Conservation (phyloP, 2,888 invertebrate genomes). For the Macropis europaea region DNA sequence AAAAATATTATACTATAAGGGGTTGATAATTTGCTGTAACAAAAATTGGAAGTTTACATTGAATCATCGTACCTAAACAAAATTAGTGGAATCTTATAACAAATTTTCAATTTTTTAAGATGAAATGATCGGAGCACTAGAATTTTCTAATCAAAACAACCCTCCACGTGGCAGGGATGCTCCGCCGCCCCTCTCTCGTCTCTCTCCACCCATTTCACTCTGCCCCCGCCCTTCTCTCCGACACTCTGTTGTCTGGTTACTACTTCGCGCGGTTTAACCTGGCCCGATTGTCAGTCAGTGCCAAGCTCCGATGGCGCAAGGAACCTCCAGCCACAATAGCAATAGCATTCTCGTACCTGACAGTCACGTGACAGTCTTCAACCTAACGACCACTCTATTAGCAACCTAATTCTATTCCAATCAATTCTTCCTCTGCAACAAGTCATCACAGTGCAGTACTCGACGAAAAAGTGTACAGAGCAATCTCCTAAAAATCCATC, state of each 20-base stretch:
- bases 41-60: too few species aligned
- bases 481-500: not conserved
- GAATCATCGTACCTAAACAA: too few species aligned
- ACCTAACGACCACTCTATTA: too few species aligned
- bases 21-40: too few species aligned
- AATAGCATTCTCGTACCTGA: not conserved
- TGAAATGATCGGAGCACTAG: not conserved
- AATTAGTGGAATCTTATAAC: too few species aligned
- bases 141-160: slow-evolving; percentile 45
- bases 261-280: slow-evolving; percentile 72
- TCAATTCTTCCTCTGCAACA: too few species aligned
- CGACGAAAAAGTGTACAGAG: too few species aligned
- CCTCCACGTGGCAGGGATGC: slow-evolving; percentile 48
- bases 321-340: slow-evolving; percentile 39
- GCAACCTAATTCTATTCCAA: too few species aligned
- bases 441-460: too few species aligned
- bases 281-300: slow-evolving; percentile 74
- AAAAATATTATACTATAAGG: too few species aligned
- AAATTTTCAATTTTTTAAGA: not conserved
- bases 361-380: not conserved
- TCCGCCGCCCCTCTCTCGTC: slow-evolving; percentile 17
- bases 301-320: slow-evolving; percentile 66
- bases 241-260: slow-evolving; percentile 57
- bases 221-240: slow-evolving; percentile 27
- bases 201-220: slow-evolving; percentile 30